A percentile compares a stretch with the other conserved stretches of the same genome.
phyloP scores from a whole-genome alignment of 2,113 vertebrate species.

The Eolophus roseicapilla region DNA sequence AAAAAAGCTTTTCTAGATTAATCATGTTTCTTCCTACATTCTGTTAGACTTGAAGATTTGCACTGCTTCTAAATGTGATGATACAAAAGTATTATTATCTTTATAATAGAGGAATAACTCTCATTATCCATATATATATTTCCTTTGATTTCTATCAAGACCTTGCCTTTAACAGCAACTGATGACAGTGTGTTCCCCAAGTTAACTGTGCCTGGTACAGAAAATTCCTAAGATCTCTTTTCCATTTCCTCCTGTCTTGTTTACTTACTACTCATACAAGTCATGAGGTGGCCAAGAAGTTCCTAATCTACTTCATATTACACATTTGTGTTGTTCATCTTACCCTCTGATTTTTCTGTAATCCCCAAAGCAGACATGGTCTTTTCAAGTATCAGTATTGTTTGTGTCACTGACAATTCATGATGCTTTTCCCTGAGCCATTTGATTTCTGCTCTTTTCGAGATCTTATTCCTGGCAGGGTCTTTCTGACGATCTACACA shows the following conservation, averaged over 20 bases:
- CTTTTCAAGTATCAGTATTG: not conserved
- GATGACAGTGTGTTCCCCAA: not conserved
- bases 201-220: not conserved
- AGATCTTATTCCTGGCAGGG: constrained; percentile 1
- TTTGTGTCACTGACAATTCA: accelerated
- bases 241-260: constrained; percentile 69
- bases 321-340: constrained; percentile 6
- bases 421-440: not conserved
- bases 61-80: not conserved
- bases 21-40: not conserved
- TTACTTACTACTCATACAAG: constrained; percentile 55
- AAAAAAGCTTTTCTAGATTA: not conserved
- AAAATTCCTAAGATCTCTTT: constrained; percentile 62
- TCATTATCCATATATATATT: not conserved
- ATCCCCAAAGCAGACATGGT: not conserved
- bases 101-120: not conserved
- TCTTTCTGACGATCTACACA: not conserved
- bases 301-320: not conserved
- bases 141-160: not conserved
- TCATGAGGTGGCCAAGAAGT: constrained; percentile 59
- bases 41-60: not conserved
- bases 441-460: constrained; percentile 6
- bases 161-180: not conserved
- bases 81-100: not conserved
- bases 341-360: not conserved